Conservation (phyloP, 2,888 invertebrate genomes). For the Polydrusus tereticollis region DNA sequence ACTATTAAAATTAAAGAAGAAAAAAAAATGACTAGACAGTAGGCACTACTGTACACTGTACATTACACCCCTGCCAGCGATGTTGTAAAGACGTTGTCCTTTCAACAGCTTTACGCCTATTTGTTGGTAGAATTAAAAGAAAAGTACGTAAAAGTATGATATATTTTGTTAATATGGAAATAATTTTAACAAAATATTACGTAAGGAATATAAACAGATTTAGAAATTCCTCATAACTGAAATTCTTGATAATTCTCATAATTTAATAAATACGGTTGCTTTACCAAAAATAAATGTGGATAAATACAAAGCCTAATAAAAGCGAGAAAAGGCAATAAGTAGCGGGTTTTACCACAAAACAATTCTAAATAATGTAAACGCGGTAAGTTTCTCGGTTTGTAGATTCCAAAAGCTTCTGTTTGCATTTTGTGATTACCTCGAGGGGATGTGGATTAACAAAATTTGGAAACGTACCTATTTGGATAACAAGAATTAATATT, state of each 20-base stretch:
- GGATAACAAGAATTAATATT: neutral
- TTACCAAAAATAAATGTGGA: neutral
- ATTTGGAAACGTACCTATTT: neutral
- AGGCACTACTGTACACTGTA: too few relatives aligned
- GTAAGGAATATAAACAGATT: neutral
- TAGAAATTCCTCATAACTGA: neutral
- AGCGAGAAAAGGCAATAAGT: neutral
- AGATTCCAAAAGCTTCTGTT: neutral
- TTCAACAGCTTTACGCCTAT: too few relatives aligned
- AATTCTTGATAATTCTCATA: neutral
- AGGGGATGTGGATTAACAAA: conserved; percentile 1
- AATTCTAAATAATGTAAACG: conserved; percentile 2
- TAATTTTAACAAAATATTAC: neutral
- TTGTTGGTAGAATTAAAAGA: too few relatives aligned
- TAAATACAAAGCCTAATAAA: neutral
- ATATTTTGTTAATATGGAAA: too few relatives aligned
- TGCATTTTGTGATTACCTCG: neutral
- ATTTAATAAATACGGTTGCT: neutral
- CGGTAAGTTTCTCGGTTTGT: neutral
- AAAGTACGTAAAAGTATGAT: too few relatives aligned
- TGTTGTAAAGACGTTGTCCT: too few relatives aligned
- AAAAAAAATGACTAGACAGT: too few relatives aligned
- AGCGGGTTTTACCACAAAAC: neutral
- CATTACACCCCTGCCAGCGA: too few relatives aligned
- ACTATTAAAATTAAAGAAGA: too few relatives aligned